These are phyloP conservation scores for Glaucidium brasilianum DNA, from an alignment of 2,113 vertebrate genomes.

Conservation along the genomic window DNA sequence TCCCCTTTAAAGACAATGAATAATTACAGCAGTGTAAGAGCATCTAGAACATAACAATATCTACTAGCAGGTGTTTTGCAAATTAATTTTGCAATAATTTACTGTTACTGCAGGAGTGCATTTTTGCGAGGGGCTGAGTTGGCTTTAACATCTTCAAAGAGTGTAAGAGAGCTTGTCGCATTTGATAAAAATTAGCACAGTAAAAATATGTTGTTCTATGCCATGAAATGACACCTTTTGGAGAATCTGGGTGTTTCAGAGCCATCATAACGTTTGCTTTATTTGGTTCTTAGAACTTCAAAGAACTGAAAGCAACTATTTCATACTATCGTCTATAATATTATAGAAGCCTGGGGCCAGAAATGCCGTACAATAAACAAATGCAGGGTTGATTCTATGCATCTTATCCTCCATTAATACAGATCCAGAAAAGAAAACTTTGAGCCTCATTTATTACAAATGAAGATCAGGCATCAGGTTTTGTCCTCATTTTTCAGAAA, in stretches of 20 bases:
- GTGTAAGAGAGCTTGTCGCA: neutral
- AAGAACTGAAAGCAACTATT: neutral
- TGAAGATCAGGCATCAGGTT: neutral
- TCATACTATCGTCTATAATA: neutral
- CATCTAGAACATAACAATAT: neutral
- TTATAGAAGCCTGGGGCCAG: neutral
- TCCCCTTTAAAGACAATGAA: neutral
- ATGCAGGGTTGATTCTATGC: neutral
- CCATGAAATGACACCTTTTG: neutral
- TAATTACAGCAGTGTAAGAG: neutral
- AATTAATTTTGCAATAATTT: neutral
- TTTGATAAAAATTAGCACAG: neutral
- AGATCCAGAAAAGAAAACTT: neutral
- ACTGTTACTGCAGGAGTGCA: neutral
- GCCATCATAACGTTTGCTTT: neutral
- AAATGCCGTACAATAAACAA: neutral
- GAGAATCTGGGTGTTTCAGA: neutral
- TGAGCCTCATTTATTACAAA: neutral
- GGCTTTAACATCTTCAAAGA: neutral
- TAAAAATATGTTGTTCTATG: neutral
- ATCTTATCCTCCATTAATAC: neutral
- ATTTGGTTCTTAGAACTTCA: neutral
- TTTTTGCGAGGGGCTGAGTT: neutral
- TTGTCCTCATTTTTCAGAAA: neutral
- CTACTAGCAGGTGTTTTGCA: neutral